A percentile compares a stretch with the other conserved stretches of the same genome.
phyloP scores from a whole-genome alignment of 1,140 invertebrate genomes.

The Drosophila santomea region DNA sequence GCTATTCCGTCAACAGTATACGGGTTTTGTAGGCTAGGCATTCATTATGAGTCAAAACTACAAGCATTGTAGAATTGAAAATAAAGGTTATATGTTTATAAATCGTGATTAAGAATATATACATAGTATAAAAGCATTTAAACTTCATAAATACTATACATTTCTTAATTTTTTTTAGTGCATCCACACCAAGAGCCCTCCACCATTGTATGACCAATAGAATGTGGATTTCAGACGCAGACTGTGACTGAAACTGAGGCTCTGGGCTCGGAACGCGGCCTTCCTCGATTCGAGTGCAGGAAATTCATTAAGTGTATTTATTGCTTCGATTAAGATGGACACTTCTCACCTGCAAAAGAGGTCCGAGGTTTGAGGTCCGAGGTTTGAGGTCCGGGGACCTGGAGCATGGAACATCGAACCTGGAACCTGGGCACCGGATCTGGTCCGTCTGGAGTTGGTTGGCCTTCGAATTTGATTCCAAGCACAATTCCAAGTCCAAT shows the following conservation, averaged over 20 bases:
- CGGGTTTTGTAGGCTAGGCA: too few relatives aligned
- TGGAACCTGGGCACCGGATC: slow-evolving; percentile 3
- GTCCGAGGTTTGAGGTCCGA: slow-evolving; percentile 42
- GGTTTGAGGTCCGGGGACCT: slow-evolving; percentile 28
- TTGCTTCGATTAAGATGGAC: slow-evolving; percentile 83
- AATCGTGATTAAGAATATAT: too few relatives aligned
- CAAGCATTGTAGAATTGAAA: too few relatives aligned
- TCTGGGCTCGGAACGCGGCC: slow-evolving; percentile 37
- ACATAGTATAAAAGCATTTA: too few relatives aligned
- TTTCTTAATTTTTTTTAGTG: slow-evolving; percentile 6
- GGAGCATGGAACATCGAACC: not conserved
- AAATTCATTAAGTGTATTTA: slow-evolving; percentile 84
- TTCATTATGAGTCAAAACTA: too few relatives aligned
- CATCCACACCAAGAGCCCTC: slow-evolving; percentile 25
- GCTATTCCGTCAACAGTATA: too few relatives aligned
- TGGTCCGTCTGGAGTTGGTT: slow-evolving; percentile 21
- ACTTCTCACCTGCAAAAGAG: slow-evolving; percentile 77
- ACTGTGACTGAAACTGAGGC: slow-evolving; percentile 30
- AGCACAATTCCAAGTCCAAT: too few relatives aligned
- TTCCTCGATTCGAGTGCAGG: slow-evolving; percentile 67
- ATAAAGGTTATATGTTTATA: too few relatives aligned
- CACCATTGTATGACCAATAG: slow-evolving; percentile 76
- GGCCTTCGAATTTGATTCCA: slow-evolving; percentile 18
- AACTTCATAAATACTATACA: not conserved
- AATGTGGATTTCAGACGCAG: slow-evolving; percentile 58